Conservation (phyloP, 2,113 vertebrate species). For the Apistogramma diplotaenia region DNA sequence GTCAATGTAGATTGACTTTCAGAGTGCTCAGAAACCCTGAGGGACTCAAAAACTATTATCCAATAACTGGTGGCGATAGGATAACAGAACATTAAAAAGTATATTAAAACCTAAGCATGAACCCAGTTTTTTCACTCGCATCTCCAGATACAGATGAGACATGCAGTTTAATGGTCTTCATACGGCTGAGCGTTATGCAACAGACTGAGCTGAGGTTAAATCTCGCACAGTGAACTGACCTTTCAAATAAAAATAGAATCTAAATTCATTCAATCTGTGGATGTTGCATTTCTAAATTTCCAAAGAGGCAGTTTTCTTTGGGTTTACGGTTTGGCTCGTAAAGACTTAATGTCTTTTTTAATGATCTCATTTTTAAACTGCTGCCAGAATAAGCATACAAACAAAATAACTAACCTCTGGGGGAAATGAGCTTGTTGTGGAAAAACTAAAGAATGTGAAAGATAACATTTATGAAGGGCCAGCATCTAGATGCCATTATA, state of each 20-base stretch:
- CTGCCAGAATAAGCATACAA: not conserved
- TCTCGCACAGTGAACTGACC: not conserved
- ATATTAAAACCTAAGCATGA: not conserved
- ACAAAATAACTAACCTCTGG: not conserved
- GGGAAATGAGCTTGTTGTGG: not conserved
- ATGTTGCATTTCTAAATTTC: not conserved
- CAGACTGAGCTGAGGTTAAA: not conserved
- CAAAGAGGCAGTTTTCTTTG: not conserved
- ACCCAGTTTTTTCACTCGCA: not conserved
- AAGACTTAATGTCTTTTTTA: not conserved
- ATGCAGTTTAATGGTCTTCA: not conserved
- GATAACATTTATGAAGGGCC: not conserved
- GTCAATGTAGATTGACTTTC: conserved; percentile 34
- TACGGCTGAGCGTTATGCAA: not conserved
- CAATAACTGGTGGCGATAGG: not conserved
- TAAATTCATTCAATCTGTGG: not conserved
- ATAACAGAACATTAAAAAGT: not conserved
- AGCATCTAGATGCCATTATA: not conserved
- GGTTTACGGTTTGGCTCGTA: not conserved
- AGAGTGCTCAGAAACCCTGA: not conserved
- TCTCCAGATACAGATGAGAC: not conserved
- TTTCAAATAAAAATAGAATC: not conserved
- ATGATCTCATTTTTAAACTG: not conserved
- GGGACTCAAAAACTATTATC: not conserved
- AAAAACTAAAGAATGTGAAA: not conserved